Conservation (phyloP, 1,140 invertebrate genomes). For the Sycophila sp. region DNA sequence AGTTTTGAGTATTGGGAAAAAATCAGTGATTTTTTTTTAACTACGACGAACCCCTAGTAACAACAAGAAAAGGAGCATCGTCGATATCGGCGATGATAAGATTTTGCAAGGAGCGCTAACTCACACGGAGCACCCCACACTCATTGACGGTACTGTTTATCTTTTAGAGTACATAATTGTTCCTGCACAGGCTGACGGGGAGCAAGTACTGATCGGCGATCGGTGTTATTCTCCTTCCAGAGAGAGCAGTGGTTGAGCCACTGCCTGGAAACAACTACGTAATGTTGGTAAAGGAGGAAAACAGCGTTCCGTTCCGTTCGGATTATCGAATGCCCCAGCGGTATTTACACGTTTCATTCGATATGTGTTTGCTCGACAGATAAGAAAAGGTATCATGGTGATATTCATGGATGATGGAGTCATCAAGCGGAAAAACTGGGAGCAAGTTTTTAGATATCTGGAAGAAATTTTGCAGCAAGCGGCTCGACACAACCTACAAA, state of each 20-base stretch:
- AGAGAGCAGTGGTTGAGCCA: too few relatives aligned
- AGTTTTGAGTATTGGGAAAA: too few relatives aligned
- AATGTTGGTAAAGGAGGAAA: background rate
- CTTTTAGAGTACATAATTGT: background rate
- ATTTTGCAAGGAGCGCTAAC: too few relatives aligned
- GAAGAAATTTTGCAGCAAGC: background rate
- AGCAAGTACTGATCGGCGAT: background rate
- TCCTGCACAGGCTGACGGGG: background rate
- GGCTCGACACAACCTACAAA: background rate
- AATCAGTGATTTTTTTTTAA: too few relatives aligned
- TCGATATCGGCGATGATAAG: too few relatives aligned
- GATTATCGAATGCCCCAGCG: too few relatives aligned
- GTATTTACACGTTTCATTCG: conserved; percentile 28
- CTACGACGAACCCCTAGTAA: too few relatives aligned
- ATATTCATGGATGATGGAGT: conserved; percentile 33
- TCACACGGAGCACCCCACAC: too few relatives aligned
- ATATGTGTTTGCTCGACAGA: conserved; percentile 8
- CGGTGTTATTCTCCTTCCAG: background rate
- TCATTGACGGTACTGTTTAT: background rate
- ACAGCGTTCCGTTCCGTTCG: conserved; percentile 56
- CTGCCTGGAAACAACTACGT: background rate
- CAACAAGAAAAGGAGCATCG: too few relatives aligned
- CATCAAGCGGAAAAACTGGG: background rate
- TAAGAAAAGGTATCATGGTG: background rate
- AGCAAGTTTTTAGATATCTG: conserved; percentile 11